These are phyloP conservation scores for Neosilurus hyrtlii DNA, from an alignment of 2,797 vertebrate species.

Conservation along the genomic window DNA sequence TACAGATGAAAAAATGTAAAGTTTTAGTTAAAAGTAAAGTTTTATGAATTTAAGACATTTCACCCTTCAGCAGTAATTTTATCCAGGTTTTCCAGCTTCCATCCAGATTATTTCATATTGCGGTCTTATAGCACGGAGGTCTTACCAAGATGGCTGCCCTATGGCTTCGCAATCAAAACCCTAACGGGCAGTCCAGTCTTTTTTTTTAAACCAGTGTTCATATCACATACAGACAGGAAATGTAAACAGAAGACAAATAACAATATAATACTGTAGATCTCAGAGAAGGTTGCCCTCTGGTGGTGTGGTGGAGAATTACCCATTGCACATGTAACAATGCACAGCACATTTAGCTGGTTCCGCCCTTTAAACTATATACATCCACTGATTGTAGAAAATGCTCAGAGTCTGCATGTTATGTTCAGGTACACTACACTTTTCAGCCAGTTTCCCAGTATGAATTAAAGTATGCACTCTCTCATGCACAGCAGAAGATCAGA, in stretches of 20 bases:
- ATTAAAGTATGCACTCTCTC: neutral
- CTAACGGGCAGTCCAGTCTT: no score
- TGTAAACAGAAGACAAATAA: neutral
- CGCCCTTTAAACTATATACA: neutral
- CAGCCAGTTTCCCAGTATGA: neutral
- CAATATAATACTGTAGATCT: neutral
- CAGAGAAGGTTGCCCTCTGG: neutral
- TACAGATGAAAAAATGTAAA: neutral
- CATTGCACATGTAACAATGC: neutral
- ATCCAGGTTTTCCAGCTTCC: no score
- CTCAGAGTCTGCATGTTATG: neutral
- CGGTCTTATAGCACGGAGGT: no score
- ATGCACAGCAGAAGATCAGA: neutral
- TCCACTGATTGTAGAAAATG: neutral
- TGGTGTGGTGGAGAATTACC: constrained; percentile 5
- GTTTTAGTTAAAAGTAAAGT: no score
- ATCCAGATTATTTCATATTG: no score
- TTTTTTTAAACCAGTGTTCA: no score
- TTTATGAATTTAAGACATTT: no score
- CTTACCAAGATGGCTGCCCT: no score
- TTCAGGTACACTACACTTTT: neutral
- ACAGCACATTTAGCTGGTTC: neutral
- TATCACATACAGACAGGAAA: neutral
- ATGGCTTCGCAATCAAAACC: no score
- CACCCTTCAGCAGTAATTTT: no score